Conservation (phyloP, 2,113 vertebrate genomes). For the Cyrtonyx montezumae region DNA sequence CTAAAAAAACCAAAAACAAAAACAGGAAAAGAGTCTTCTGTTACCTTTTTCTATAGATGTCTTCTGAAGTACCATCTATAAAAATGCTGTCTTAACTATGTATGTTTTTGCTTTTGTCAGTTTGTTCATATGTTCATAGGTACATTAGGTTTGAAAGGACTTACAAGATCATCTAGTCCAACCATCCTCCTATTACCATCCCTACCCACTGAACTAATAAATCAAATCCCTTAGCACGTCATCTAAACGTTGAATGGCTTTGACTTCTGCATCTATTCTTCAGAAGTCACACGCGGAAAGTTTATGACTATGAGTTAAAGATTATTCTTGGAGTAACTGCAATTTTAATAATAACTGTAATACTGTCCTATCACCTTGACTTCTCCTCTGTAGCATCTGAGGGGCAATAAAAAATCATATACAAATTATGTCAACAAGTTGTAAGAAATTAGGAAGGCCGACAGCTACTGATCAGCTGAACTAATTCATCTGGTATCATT, state of each 20-base stretch:
- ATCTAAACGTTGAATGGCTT: neutral
- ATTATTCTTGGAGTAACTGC: neutral
- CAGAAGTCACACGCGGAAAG: neutral
- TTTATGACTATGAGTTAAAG: neutral
- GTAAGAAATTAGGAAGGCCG: rapidly evolving
- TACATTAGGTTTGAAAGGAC: no score
- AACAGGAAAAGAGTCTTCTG: neutral
- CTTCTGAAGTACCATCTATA: neutral
- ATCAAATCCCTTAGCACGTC: no score
- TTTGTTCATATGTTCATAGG: no score
- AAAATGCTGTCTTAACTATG: neutral
- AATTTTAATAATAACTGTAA: neutral
- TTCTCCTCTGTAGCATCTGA: neutral
- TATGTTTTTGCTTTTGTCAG: neutral
- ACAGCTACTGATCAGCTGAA: neutral
- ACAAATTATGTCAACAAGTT: neutral
- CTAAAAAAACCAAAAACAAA: no score
- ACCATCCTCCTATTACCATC: no score
- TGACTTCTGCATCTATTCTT: neutral
- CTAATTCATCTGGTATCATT: neutral
- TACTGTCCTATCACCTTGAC: neutral
- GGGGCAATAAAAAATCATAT: neutral
- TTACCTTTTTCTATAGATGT: neutral
- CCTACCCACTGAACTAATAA: no score
- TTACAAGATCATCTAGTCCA: no score